Base-by-base conservation (phyloP, 2,113 vertebrate genomes). In the Baryphthengus martii region DNA sequence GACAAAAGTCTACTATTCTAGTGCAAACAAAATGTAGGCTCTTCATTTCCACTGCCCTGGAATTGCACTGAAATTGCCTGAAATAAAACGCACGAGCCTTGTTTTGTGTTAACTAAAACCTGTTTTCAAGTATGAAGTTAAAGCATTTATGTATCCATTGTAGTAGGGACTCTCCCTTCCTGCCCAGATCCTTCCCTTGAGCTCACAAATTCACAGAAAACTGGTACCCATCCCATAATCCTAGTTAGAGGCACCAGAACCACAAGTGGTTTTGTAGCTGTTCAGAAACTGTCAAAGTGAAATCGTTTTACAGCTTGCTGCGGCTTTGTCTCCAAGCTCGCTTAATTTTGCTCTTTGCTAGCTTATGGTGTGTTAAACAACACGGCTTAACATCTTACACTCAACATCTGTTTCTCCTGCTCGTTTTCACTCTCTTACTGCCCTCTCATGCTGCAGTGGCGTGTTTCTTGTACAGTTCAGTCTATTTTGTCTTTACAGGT, bases 11-110 rank as follows among this genome's bases (percentile, higher is more conserved):
- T 76, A 61, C 13, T 39, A 4, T 6, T 68, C 16, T 56, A 55
- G 21, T 0, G 0, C 9, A 68, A 35, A 20, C 13, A 9, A 90
- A 62, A 5, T 42, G 18, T 58, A 82, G 37, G 52, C 7, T 55
- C 5, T 40, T 67, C 3, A 45, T 63, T 71, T 85, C 47, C 45
- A 19, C 6, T 68, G 45, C n/a, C n/a, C n/a, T n/a, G n/a, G n/a
- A n/a, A n/a, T 85, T 93, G 7, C 49, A 62, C 9, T 68, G 8
- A 39, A 82, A 88, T 12, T 37, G 16, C 3, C 26, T 86, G 83
- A 61, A 90, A 67, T 33, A 78, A 85, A 90, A 88, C 29, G 16
- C 29, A 18, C 24, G 56, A 79, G 5, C 13, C 42, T 90, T 39
- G 2, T 63, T 85, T 71, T 26, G 37, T 24, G 20, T 37, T 67